These are phyloP conservation scores for Vultur gryphus DNA, from an alignment of 2,797 vertebrate genomes.

Conservation along the genomic window DNA sequence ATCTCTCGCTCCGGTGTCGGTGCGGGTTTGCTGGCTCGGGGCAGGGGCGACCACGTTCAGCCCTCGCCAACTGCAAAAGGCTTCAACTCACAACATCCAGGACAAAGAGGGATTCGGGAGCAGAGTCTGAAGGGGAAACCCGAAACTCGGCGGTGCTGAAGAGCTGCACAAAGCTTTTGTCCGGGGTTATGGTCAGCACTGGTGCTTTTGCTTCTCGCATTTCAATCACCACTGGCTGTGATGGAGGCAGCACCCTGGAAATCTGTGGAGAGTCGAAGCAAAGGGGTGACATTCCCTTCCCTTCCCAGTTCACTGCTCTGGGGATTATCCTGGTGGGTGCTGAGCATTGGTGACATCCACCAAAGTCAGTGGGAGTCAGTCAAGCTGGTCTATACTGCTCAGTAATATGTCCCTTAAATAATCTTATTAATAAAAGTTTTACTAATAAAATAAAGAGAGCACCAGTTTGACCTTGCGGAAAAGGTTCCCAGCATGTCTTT, in stretches of 20 bases:
- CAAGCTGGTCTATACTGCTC: neutral
- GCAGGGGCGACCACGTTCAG: no score
- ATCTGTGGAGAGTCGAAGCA: constrained; percentile 7
- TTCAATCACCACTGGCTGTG: neutral
- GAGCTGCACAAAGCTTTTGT: constrained; percentile 41
- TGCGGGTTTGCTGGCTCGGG: neutral
- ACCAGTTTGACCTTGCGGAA: no score
- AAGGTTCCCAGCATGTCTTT: neutral
- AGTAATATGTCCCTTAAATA: neutral
- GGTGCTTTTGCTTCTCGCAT: constrained; percentile 11
- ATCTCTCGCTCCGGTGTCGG: rapidly evolving
- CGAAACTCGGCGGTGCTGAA: constrained; percentile 30
- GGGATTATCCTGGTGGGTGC: neutral
- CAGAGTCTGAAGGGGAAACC: neutral
- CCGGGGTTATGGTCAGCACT: constrained; percentile 18
- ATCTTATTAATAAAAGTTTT: neutral
- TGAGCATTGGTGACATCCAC: neutral
- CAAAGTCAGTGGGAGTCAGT: neutral
- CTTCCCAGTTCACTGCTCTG: neutral
- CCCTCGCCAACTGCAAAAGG: neutral
- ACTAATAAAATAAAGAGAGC: neutral
- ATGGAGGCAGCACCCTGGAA: neutral
- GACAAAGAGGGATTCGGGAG: neutral
- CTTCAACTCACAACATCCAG: constrained; percentile 54
- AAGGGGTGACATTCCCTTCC: neutral